Conservation (phyloP, 2,113 vertebrate species). For the Arizona elegans region DNA sequence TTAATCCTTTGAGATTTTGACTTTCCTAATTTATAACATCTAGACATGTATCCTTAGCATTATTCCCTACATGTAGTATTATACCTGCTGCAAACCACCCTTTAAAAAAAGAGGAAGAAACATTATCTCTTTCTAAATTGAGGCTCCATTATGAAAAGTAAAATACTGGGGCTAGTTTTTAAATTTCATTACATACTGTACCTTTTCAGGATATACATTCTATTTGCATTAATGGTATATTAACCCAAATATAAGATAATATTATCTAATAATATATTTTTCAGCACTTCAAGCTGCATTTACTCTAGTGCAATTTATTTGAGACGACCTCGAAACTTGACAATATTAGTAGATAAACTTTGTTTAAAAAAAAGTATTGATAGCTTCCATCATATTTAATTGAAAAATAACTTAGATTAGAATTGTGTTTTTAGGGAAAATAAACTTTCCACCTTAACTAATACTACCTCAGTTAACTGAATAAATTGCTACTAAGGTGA, state of each 20-base stretch:
- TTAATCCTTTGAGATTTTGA: background rate
- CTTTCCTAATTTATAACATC: background rate
- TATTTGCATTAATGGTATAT: background rate
- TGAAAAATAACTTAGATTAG: conserved; percentile 38
- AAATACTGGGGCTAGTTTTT: background rate
- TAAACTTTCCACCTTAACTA: conserved; percentile 49
- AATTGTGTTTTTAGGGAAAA: conserved; percentile 20
- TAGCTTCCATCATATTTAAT: conserved; percentile 48
- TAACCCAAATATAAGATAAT: background rate
- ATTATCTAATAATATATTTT: background rate
- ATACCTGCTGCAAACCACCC: background rate
- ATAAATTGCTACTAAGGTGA: conserved; percentile 64
- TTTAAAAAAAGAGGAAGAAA: background rate
- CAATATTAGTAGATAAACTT: background rate
- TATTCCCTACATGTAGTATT: background rate
- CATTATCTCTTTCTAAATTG: background rate
- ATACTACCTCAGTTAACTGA: conserved; percentile 78
- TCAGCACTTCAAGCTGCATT: no score
- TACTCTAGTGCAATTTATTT: no score
- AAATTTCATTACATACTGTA: background rate
- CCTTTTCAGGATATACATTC: background rate
- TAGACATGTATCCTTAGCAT: background rate
- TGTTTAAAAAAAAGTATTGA: conserved; percentile 17
- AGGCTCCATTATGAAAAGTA: background rate
- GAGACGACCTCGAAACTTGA: no score